Base-by-base conservation (phyloP, 1,140 invertebrate genomes). In the Bombus polaris region DNA sequence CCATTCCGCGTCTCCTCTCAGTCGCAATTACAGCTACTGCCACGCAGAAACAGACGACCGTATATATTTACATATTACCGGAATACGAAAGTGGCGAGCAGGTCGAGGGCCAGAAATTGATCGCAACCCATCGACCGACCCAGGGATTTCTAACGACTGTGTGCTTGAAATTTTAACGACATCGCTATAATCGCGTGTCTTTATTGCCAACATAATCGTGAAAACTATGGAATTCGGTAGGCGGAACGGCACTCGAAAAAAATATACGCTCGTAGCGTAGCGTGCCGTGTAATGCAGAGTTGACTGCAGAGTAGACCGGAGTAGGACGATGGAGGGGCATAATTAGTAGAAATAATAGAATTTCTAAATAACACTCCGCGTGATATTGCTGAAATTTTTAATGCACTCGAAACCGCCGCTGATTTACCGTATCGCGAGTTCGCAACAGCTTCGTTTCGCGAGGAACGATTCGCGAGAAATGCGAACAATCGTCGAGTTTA, bases 301-400 rank as follows among this genome's bases (percentile, higher is more conserved):
- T 13, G 28, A n/a, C 59, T n/a, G 59, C 59, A 13, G 59, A 13
- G 12, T 62, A 62, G 28, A 5, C 28, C 28, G 59, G 62, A 12
- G 28, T n/a, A n/a, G 59, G 3, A 28, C 28, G 59, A 62, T 3
- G 32, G 22, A 2, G 18, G 6, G 12, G 22, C 10, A n/a, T 28
- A 79, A 79, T 68, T 66, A 66, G 62, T 79, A 42, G 32, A 68
- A 79, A 44, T 79, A 79, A 79, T 68, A 79, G 77, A 79, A 79
- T 78, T 78, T 78, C 76, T 78, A 65, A 78, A 78, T 65, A 77
- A 32, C 37, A 66, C 13, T 44, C 28, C n/a, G 59, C 25, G 39
- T 10, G 18, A 18, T 62, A 12, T 44, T 2, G 22, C 13, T 53
- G 73, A 65, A 78, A 66, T 25, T 47, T 79, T 79, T 44, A 44